Evolutionary conservation across 2,113 vertebrate species (phyloP), one percentile per base, ranked within the genome.

Genomic region (Smithornis capensis): DNA sequence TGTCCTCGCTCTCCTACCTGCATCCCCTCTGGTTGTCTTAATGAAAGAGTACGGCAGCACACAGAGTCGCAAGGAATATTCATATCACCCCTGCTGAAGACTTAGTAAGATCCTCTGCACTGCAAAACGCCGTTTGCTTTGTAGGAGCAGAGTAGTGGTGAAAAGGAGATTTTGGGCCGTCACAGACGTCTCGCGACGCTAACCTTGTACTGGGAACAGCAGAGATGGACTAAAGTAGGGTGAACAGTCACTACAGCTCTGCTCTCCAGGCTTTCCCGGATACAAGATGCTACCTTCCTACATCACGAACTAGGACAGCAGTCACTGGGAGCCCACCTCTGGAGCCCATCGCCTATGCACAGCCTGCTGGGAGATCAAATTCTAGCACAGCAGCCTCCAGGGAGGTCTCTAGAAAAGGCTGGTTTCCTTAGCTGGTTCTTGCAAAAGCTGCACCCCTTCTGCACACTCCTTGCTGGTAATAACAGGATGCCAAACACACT

Each of bases 181-280:
- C 2, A 0, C 35, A 13, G 9, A 31, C 89, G 52, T 55, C 63
- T 45, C 1, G 1, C 1, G 0, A 50, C 33, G 45, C 81, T 74
- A 50, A 59, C 42, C 19, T 70, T 55, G 55, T 37, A 2, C 28
- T 33, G 67, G 37, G 63, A 74, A 38, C 76, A 44, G 55, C 7
- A 7, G 68, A 35, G 42, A 8, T 21, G 60, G 33, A 83, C 60
- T 60, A 17, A 19, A 83, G 52, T 40, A 24, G 18, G 42, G 14
- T 4, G 0, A 45, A 40, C 2, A 10, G 37, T 40, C 9, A 33
- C 55, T 14, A 9, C 12, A 53, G 22, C 55, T 25, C 31, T 52
- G 33, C 44, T 76, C 17, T 56, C 38, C 40, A 40, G 69, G 65
- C 56, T 82, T 56, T 47, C 65, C 33, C 2, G 3, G 55, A 9